Evolutionary conservation across 1,140 invertebrate genomes (phyloP).

Genomic region (Contarinia nasturtii): DNA sequence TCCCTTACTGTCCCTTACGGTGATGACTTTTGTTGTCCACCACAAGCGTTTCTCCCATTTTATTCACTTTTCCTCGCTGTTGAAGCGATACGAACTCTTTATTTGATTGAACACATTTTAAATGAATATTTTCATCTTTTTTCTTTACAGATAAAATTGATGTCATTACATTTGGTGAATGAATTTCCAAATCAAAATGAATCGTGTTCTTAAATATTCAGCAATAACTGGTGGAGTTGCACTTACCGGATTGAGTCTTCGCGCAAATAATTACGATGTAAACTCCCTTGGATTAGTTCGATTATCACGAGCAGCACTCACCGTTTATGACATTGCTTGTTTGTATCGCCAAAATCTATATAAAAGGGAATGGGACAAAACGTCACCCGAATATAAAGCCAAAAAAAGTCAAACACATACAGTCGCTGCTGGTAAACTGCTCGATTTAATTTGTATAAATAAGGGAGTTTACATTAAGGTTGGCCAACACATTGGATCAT

Average conservation of each 20-base stretch:
- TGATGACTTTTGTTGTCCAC: no score
- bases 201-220: slow-evolving; percentile 21
- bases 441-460: slow-evolving; percentile 79
- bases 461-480: slow-evolving; percentile 96
- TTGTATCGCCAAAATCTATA: slow-evolving; percentile 64
- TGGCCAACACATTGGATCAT: slow-evolving; percentile 87
- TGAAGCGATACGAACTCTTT: no score
- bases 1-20: no score
- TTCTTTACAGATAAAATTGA: no score
- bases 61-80: no score
- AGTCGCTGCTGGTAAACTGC: slow-evolving; percentile 65
- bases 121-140: no score
- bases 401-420: slow-evolving; percentile 52
- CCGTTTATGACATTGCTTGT: slow-evolving; percentile 56
- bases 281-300: slow-evolving; percentile 62
- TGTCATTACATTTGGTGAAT: no score
- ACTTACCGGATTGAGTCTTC: slow-evolving; percentile 31
- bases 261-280: slow-evolving; percentile 40
- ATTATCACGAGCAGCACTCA: slow-evolving; percentile 55
- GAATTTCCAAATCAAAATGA: no score
- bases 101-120: no score
- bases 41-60: no score
- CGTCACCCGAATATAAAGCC: slow-evolving; percentile 43
- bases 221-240: slow-evolving; percentile 22
- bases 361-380: slow-evolving; percentile 38